Percentiles rank a stretch among this genome's conserved stretches.
Conservation (phyloP, 1,140 invertebrate genomes). For the Metaphire vulgaris region DNA sequence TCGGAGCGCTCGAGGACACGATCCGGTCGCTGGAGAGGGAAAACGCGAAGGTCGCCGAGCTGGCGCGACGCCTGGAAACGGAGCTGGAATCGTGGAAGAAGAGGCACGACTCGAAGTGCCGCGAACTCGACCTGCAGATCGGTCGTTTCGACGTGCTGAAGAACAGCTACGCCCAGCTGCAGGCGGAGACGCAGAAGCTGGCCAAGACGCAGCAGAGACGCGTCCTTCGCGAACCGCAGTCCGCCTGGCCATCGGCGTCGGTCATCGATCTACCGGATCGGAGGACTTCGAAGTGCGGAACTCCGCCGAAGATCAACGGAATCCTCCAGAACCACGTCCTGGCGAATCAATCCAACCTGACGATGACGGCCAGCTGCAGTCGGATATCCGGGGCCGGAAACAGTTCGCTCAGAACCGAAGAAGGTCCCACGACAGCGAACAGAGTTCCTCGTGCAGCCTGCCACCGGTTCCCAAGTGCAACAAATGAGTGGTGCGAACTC, state of each 20-base stretch:
- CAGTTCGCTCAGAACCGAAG: neutral
- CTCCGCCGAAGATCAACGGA: too few relatives aligned
- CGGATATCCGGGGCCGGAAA: too few relatives aligned
- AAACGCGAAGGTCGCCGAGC: neutral
- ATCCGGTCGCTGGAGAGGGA: neutral
- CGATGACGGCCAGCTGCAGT: too few relatives aligned
- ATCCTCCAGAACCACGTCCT: too few relatives aligned
- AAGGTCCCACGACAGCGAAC: neutral
- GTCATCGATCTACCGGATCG: neutral
- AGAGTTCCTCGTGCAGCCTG: neutral
- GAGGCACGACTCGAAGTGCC: neutral
- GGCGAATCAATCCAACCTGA: too few relatives aligned
- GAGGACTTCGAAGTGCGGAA: too few relatives aligned
- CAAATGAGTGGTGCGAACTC: neutral
- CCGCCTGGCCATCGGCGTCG: neutral
- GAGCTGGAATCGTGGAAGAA: neutral
- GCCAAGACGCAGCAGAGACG: neutral
- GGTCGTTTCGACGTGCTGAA: neutral
- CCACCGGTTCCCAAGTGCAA: neutral
- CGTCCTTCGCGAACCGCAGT: neutral
- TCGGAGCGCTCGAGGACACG: neutral
- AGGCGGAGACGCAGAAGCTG: neutral
- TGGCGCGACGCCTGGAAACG: neutral
- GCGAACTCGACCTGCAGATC: neutral
- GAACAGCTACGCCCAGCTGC: neutral